A percentile compares a stretch with the other conserved stretches of the same genome.
Evolutionary conservation across 2,113 vertebrate genomes (phyloP).

Genomic region (Cyanocitta stelleri): DNA sequence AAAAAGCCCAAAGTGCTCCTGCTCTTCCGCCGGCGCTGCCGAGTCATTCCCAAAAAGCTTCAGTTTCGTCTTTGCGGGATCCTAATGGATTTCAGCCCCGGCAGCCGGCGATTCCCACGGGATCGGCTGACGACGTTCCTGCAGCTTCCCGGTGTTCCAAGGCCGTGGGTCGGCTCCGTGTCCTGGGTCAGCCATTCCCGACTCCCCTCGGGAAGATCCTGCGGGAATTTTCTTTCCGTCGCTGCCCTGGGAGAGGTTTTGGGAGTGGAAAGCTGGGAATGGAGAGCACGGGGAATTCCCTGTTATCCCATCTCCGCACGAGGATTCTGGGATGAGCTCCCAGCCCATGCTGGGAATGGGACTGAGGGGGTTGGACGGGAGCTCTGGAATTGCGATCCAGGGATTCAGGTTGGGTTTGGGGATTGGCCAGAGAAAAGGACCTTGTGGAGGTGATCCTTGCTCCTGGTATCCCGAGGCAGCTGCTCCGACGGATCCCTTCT

Average conservation of each 20-base stretch:
- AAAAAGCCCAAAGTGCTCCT: not conserved
- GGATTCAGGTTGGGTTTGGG: not conserved
- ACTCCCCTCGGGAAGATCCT: fast-evolving
- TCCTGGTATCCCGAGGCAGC: too few relatives aligned
- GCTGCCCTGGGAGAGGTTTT: fast-evolving
- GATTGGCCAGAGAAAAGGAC: fast-evolving
- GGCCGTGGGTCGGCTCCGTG: not conserved
- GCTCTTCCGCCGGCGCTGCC: not conserved
- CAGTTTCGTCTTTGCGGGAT: not conserved
- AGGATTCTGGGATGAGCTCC: not conserved
- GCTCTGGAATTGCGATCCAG: not conserved
- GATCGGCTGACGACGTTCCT: not conserved
- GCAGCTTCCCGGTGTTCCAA: not conserved
- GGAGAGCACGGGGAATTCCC: not conserved
- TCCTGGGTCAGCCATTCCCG: fast-evolving
- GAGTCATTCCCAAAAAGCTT: not conserved
- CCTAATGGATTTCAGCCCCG: not conserved
- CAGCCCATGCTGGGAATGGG: not conserved
- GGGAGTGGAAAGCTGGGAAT: not conserved
- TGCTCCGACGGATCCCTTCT: fast-evolving
- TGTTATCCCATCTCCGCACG: fast-evolving
- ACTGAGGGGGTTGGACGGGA: fast-evolving
- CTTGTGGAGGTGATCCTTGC: not conserved
- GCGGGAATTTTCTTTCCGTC: not conserved
- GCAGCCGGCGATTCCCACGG: not conserved